Base-by-base conservation (phyloP, 2,797 vertebrate genomes). In the Brotula barbata region DNA sequence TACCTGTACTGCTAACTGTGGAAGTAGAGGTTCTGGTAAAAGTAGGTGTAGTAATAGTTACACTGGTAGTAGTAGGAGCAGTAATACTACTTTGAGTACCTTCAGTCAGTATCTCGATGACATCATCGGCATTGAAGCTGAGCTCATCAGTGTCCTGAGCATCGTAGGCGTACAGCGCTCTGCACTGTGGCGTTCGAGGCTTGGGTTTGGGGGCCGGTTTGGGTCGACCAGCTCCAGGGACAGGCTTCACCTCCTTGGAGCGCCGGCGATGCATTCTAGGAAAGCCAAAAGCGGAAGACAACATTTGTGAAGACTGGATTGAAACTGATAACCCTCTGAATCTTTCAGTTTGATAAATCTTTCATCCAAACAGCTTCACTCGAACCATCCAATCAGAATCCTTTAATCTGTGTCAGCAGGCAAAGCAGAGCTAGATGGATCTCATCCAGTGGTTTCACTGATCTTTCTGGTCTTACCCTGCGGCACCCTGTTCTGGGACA, bases 111-210 rank as follows among this genome's bases (percentile, higher is more conserved):
- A 94, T 90, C 5, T 94, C 92, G 12, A 94, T 91, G 65, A 92
- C 0, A 0, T 94, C 93, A 0, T 91, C 67, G 0, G 89, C 65
- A 7, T 93, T 93, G 78, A 95, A 95, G 85, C 93, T 93, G 17
- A 95, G 91, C 71, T 95, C 93, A 1, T 95, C 93, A 0, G 93
- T 93, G 86, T 95, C 93, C 79, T 94, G 93, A 6, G 93, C 93
- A 0, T 94, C 93, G 12, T 95, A 95, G 16, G 92, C 88, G 0
- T 93, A 95, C 5, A 94, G 81, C 0, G 93, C 92, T 41, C 76
- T 68, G 76, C 93, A 94, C 28, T 88, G 91, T 0, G 93, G 93
- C 1, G 79, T 66, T 4, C 90, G 83, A 0, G 92, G 92, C 57
- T 87, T 91, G 0, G 92, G 90, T 28, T 76, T 90, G 0, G 91